These are phyloP conservation scores for Eremobia ochroleuca DNA, from an alignment of 2,888 invertebrate species.

Conservation along the genomic window DNA sequence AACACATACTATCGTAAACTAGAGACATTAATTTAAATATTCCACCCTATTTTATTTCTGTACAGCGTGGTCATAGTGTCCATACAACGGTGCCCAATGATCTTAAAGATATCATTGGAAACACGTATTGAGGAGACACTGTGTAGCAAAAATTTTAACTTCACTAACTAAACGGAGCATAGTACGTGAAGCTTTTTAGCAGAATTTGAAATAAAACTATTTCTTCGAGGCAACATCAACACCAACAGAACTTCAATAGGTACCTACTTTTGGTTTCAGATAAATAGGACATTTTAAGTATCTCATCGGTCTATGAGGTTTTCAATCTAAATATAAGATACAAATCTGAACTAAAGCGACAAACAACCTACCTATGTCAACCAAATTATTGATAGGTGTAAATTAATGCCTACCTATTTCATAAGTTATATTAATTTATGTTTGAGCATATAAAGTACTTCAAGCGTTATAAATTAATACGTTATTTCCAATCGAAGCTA, in stretches of 20 bases:
- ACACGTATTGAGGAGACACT: not conserved
- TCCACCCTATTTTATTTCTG: too few relatives aligned
- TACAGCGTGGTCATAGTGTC: too few relatives aligned
- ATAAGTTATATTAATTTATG: conserved; percentile 31
- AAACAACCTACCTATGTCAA: not conserved
- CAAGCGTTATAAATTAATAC: conserved; percentile 56
- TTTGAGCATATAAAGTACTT: conserved; percentile 45
- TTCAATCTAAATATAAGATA: not conserved
- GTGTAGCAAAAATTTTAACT: not conserved
- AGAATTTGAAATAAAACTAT: not conserved
- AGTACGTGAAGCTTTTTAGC: not conserved
- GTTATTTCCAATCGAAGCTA: conserved; percentile 59
- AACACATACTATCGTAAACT: too few relatives aligned
- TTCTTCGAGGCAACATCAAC: not conserved
- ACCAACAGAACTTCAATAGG: not conserved
- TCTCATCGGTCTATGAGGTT: not conserved
- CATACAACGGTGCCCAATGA: too few relatives aligned
- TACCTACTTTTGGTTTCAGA: not conserved
- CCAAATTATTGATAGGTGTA: not conserved
- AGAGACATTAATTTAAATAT: too few relatives aligned
- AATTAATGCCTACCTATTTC: conserved; percentile 12
- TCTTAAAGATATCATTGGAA: conserved; percentile 4
- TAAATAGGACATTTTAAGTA: not conserved
- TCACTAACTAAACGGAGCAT: not conserved
- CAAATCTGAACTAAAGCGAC: not conserved